phyloP scores from a whole-genome alignment of 2,888 invertebrate genomes.

The Clepsis dumicolana region DNA sequence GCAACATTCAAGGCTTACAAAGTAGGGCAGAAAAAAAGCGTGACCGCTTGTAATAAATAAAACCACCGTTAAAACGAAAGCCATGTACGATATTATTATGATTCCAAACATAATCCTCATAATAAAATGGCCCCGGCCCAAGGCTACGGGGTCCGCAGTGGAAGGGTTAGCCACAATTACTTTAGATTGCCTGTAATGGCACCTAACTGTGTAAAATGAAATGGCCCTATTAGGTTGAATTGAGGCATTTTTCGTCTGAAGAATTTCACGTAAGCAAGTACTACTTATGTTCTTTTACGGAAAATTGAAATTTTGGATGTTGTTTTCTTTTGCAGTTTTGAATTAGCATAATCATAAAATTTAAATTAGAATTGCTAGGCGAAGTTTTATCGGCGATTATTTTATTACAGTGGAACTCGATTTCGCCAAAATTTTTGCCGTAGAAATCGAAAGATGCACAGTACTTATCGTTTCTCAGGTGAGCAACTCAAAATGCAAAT shows the following conservation, averaged over 20 bases:
- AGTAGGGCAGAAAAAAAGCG: conserved; percentile 32
- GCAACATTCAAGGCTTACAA: conserved; percentile 24
- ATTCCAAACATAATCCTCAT: conserved; percentile 29
- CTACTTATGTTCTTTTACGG: conserved; percentile 3
- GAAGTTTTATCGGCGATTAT: too few species aligned
- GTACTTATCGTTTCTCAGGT: too few species aligned
- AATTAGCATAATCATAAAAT: too few species aligned
- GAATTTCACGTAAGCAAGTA: conserved; percentile 9
- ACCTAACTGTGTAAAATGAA: conserved; percentile 17
- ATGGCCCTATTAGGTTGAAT: conserved; percentile 20
- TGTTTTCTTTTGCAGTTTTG: too few species aligned
- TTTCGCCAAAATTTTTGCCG: too few species aligned
- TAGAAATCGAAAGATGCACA: too few species aligned
- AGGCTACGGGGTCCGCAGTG: conserved; percentile 30
- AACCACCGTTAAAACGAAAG: conserved; percentile 27
- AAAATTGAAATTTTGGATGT: too few species aligned
- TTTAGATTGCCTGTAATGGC: conserved; percentile 20
- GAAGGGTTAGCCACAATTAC: conserved; percentile 23
- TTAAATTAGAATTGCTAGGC: too few species aligned
- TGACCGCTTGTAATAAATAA: conserved; percentile 35
- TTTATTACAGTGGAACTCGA: too few species aligned
- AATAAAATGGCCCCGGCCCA: conserved; percentile 28
- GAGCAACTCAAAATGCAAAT: too few species aligned
- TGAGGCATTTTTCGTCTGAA: conserved; percentile 17
- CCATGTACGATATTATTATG: conserved; percentile 39